A percentile compares a stretch with the other conserved stretches of the same genome.
These are phyloP conservation scores for Caenorhabditis virilis DNA, from an alignment of 2,888 invertebrate species.

Conservation along the genomic window DNA sequence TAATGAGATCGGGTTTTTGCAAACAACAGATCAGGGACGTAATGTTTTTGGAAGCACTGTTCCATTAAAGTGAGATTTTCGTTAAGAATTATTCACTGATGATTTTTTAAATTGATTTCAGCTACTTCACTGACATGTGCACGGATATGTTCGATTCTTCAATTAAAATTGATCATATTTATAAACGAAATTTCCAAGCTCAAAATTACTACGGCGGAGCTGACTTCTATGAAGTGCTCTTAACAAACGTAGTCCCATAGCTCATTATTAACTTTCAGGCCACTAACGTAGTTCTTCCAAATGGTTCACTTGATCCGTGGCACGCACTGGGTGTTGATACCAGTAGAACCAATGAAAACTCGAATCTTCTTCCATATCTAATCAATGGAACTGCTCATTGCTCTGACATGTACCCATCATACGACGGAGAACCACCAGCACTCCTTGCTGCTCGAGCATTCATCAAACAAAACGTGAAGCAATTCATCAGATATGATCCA, in stretches of 20 bases:
- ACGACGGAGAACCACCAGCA: slow-evolving; percentile 51
- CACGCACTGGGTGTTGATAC: slow-evolving; percentile 55
- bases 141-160: slow-evolving; percentile 50
- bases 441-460: slow-evolving; percentile 47
- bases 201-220: slow-evolving; percentile 45
- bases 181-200: slow-evolving; percentile 32
- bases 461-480: slow-evolving; percentile 30
- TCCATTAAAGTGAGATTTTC: slow-evolving; percentile 38
- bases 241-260: slow-evolving; percentile 18
- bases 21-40: slow-evolving; percentile 54
- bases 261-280: slow-evolving; percentile 23
- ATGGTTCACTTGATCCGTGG: slow-evolving; percentile 63
- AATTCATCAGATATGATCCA: slow-evolving; percentile 32
- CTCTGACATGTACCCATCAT: slow-evolving; percentile 60
- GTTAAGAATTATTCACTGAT: not conserved
- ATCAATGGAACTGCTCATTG: slow-evolving; percentile 62
- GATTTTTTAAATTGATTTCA: slow-evolving; percentile 21
- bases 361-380: slow-evolving; percentile 21
- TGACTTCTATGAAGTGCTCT: no score
- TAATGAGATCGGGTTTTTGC: slow-evolving; percentile 60
- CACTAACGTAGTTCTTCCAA: slow-evolving; percentile 58
- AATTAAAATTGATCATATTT: slow-evolving; percentile 32
- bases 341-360: no score
- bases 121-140: slow-evolving; percentile 57
- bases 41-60: slow-evolving; percentile 53